Evolutionary conservation across 1,140 invertebrate genomes (phyloP).

Genomic region (Piezodorus guildinii): DNA sequence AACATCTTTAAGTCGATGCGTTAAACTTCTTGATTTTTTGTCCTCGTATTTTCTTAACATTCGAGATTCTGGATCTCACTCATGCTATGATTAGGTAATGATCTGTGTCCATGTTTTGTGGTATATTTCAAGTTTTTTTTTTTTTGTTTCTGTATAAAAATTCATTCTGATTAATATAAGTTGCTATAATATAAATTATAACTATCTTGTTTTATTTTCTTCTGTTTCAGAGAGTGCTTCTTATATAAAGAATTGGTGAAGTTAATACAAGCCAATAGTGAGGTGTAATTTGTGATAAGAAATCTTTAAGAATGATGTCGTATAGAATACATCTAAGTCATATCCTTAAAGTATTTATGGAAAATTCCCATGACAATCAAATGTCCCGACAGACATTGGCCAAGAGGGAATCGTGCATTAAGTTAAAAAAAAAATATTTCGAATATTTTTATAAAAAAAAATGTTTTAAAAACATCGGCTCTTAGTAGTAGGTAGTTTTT

Average conservation of each 20-base stretch:
- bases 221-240: conserved; percentile 41
- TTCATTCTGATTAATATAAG: too few relatives aligned
- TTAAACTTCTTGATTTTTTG: too few relatives aligned
- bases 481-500: conserved; percentile 14
- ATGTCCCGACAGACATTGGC: background rate
- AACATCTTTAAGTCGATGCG: too few relatives aligned
- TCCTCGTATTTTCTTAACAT: too few relatives aligned
- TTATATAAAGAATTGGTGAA: conserved; percentile 43
- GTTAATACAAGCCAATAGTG: conserved; percentile 24
- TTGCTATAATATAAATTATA: background rate
- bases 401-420: conserved; percentile 4
- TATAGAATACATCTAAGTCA: background rate
- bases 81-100: too few relatives aligned
- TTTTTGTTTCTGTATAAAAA: too few relatives aligned
- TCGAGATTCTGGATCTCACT: too few relatives aligned
- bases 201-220: background rate
- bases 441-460: background rate
- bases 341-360: background rate
- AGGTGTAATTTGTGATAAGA: background rate
- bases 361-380: background rate
- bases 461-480: conserved; percentile 14
- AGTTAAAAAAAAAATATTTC: conserved; percentile 1
- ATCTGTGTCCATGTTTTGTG: too few relatives aligned
- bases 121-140: too few relatives aligned
- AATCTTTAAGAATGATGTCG: background rate